phyloP scores from a whole-genome alignment of 2,888 invertebrate species.

The Neoscelio sp. region DNA sequence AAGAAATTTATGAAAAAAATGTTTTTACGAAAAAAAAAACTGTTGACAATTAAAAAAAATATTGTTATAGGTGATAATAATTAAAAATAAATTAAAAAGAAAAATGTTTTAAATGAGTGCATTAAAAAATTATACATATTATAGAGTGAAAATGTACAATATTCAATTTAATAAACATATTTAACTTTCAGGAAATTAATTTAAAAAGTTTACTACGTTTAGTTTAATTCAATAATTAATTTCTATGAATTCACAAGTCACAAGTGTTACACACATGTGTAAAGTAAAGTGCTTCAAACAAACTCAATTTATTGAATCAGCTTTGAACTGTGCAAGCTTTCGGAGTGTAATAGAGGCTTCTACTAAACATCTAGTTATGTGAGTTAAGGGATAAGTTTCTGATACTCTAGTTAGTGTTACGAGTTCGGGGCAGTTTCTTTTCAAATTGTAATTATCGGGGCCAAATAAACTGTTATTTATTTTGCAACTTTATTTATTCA shows the following conservation, averaged over 20 bases:
- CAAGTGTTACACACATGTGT: slow-evolving; percentile 5
- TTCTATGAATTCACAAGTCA: slow-evolving; percentile 1
- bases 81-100: no score
- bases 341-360: slow-evolving; percentile 9
- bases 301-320: slow-evolving; percentile 41
- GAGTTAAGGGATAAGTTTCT: slow-evolving; percentile 42
- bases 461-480: slow-evolving; percentile 48
- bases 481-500: slow-evolving; percentile 42
- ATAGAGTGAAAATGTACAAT: no score
- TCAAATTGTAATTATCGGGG: slow-evolving; percentile 45
- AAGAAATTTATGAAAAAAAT: no score
- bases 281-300: neutral
- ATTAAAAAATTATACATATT: no score
- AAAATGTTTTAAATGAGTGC: no score
- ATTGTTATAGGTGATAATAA: no score
- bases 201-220: neutral
- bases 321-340: slow-evolving; percentile 12
- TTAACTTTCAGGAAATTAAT: no score
- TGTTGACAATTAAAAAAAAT: no score
- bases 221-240: neutral
- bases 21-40: no score
- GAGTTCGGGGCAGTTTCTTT: neutral
- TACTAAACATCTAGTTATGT: slow-evolving; percentile 32
- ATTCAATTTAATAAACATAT: no score
- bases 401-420: slow-evolving; percentile 35